Evolutionary conservation across 2,797 vertebrate species (phyloP).

Genomic region (Odontamblyopus lacepedii): DNA sequence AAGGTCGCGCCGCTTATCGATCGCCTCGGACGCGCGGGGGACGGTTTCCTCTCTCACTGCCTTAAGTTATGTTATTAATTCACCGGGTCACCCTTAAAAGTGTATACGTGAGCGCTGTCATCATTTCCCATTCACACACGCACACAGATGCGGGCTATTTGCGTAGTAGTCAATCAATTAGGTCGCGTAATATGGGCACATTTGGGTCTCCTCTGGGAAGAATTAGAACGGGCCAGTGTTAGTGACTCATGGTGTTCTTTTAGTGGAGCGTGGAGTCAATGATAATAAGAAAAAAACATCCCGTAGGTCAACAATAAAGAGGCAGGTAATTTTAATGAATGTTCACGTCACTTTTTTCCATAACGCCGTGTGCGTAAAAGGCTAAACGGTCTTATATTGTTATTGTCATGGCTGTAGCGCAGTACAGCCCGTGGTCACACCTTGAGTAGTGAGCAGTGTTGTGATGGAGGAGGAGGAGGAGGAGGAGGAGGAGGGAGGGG

Average conservation of each 20-base stretch:
- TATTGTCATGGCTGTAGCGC: slow-evolving; percentile 17
- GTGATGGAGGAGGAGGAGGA: background rate
- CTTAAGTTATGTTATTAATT: slow-evolving; percentile 27
- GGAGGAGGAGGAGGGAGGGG: slow-evolving; percentile 14
- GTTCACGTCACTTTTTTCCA: too few species aligned
- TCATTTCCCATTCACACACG: slow-evolving; percentile 54
- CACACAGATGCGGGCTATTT: slow-evolving; percentile 40
- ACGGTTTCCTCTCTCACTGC: slow-evolving; percentile 5
- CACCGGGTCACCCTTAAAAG: slow-evolving; percentile 61
- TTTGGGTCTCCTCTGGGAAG: background rate
- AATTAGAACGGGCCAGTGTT: slow-evolving; percentile 6
- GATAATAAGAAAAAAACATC: background rate
- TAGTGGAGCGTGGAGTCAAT: background rate
- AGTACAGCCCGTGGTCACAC: slow-evolving; percentile 34
- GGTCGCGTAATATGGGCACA: slow-evolving; percentile 33
- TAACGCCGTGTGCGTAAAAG: slow-evolving; percentile 8
- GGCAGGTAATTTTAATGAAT: too few species aligned
- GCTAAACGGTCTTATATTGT: slow-evolving; percentile 10
- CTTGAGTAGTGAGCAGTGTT: slow-evolving; percentile 37
- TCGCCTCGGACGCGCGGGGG: slow-evolving; percentile 21
- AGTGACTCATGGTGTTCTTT: background rate
- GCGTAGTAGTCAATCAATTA: slow-evolving; percentile 61
- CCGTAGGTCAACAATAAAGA: background rate
- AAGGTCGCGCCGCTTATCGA: slow-evolving; percentile 63
- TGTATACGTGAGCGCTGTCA: slow-evolving; percentile 26